phyloP scores from a whole-genome alignment of 2,888 invertebrate genomes.

The Pollenia amentaria region DNA sequence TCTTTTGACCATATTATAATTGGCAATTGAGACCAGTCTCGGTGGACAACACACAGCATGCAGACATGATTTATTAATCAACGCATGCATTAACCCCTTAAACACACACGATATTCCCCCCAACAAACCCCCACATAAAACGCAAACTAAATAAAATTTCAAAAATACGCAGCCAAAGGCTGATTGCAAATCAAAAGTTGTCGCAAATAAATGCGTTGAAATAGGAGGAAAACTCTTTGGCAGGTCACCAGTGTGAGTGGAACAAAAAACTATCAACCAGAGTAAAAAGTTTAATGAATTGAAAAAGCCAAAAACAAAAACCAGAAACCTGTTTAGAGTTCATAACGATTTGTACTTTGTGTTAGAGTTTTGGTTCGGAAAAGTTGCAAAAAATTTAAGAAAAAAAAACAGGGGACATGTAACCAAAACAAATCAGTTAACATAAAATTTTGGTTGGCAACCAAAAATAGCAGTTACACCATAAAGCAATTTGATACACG shows the following conservation, averaged over 20 bases:
- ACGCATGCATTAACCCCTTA: constrained; percentile 64
- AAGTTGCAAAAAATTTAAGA: constrained; percentile 6
- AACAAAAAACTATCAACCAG: constrained; percentile 13
- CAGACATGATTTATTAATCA: constrained; percentile 60
- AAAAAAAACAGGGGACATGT: constrained; percentile 42
- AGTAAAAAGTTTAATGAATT: constrained; percentile 32
- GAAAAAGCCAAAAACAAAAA: background rate
- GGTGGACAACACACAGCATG: constrained; percentile 50
- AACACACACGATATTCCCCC: background rate
- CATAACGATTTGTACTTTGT: constrained; percentile 31
- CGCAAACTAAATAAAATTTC: constrained; percentile 24
- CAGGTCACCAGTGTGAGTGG: constrained; percentile 10
- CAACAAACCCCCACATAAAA: constrained; percentile 31
- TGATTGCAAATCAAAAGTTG: constrained; percentile 43
- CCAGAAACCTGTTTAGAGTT: constrained; percentile 67
- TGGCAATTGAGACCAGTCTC: constrained; percentile 66
- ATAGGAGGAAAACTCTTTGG: constrained; percentile 64
- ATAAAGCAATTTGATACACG: constrained; percentile 64
- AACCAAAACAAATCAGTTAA: constrained; percentile 68
- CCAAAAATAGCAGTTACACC: constrained; percentile 64
- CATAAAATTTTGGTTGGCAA: constrained; percentile 64
- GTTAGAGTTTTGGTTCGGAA: constrained; percentile 20
- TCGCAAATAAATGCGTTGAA: constrained; percentile 42
- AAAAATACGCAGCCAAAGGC: constrained; percentile 7
- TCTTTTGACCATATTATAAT: constrained; percentile 66